Evolutionary conservation across 2,113 vertebrate genomes (phyloP).

Genomic region (Paratilapia polleni): DNA sequence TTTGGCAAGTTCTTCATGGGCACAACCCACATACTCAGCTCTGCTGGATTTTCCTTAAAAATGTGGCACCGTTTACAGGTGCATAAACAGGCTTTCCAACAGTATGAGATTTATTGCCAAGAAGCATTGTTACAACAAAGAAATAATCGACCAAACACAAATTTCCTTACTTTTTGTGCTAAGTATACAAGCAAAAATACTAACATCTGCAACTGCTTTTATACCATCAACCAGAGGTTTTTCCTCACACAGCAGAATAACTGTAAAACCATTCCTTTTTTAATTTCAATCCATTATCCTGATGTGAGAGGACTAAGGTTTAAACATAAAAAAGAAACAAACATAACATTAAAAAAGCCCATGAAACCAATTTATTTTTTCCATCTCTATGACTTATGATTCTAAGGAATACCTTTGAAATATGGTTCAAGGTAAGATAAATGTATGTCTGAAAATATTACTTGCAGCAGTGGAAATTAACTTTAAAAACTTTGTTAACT

Average conservation of each 20-base stretch:
- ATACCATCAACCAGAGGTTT: conserved; percentile 10
- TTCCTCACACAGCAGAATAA: background rate
- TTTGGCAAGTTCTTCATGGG: too few relatives aligned
- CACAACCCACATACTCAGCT: too few relatives aligned
- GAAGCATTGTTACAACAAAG: too few relatives aligned
- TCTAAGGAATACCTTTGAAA: conserved; percentile 49
- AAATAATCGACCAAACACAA: too few relatives aligned
- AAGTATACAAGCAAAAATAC: background rate
- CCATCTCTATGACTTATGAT: conserved; percentile 49
- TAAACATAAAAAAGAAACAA: conserved; percentile 18
- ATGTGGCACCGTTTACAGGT: too few relatives aligned
- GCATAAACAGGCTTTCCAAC: too few relatives aligned
- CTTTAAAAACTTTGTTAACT: conserved; percentile 22
- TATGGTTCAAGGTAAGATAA: conserved; percentile 49
- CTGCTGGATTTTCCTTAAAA: too few relatives aligned
- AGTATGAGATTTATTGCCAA: too few relatives aligned
- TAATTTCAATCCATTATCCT: background rate
- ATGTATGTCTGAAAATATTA: conserved; percentile 27
- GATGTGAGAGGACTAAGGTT: background rate
- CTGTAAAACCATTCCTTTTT: background rate
- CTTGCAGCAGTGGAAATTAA: conserved; percentile 3
- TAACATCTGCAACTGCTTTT: conserved; percentile 13
- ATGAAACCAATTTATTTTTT: conserved; percentile 34
- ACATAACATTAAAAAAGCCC: conserved; percentile 3
- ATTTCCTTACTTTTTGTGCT: too few relatives aligned